A percentile compares a stretch with the other conserved stretches of the same genome.
Conservation (phyloP, 2,888 invertebrate genomes). For the Cerceris ruficornis region DNA sequence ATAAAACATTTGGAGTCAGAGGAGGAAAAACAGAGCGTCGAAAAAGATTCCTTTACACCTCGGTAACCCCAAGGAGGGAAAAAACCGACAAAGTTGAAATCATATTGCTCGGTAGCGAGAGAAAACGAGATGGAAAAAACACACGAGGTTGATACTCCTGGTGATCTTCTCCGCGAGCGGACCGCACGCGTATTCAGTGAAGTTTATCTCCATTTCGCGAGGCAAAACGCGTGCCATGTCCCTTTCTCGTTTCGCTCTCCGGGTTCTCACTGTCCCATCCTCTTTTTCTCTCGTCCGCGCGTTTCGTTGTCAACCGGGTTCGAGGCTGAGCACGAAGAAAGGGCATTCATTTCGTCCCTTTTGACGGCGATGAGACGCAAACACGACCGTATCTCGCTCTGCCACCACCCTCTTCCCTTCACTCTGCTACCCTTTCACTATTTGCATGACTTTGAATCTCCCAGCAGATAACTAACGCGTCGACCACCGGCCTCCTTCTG, state of each 20-base stretch:
- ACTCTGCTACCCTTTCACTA: conserved; percentile 73
- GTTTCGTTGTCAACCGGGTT: conserved; percentile 35
- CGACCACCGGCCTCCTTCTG: conserved; percentile 37
- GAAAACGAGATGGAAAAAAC: too few relatives aligned
- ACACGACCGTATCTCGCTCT: conserved; percentile 67
- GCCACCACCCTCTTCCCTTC: conserved; percentile 2
- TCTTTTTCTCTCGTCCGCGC: conserved; percentile 1
- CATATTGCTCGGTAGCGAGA: conserved; percentile 25
- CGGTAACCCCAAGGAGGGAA: conserved; percentile 2
- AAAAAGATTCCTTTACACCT: not conserved
- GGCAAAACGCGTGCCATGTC: conserved; percentile 39
- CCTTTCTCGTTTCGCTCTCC: conserved; percentile 5
- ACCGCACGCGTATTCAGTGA: conserved; percentile 41
- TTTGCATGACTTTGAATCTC: conserved; percentile 81
- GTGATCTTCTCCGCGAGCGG: conserved; percentile 41
- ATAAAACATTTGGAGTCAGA: too few relatives aligned
- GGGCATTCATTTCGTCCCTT: conserved; percentile 75
- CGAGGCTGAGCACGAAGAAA: conserved; percentile 56
- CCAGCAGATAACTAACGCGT: conserved; percentile 70
- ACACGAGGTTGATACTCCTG: conserved; percentile 22
- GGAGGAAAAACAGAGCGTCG: not conserved
- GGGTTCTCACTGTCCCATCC: not conserved
- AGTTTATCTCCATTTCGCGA: conserved; percentile 53
- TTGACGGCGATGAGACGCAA: conserved; percentile 80
- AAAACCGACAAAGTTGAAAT: conserved; percentile 35